Base-by-base conservation (phyloP, 2,888 invertebrate species). In the Eristalis pertinax region DNA sequence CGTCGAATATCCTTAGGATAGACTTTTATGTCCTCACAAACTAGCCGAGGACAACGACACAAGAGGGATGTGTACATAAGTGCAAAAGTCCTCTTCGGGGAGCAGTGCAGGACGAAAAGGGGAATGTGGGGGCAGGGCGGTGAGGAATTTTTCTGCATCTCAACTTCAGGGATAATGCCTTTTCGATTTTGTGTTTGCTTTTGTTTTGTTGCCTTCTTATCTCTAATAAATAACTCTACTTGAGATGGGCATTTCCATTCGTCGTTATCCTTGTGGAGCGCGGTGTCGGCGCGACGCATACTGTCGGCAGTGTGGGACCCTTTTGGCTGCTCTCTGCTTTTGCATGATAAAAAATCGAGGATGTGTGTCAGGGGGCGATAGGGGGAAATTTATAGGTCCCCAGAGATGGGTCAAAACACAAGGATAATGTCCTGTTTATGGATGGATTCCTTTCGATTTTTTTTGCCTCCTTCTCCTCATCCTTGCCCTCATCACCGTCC, bases 371-470 rank as follows among this genome's bases (percentile, higher is more conserved):
- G 69, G 41, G 58, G 72, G 73, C 64, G 80, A 80, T 91, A 91
- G 91, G 91, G 91, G 91, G 91, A 91, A 92, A 93, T 93, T 93
- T 93, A 93, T 92, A 91, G 92, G 91, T 92, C 93, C 92, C 93
- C 88, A 89, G 92, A 91, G 93, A 89, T 86, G 85, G 89, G 84
- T 89, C 89, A 89, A 84, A 89, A 88, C 84, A 85, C 89, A 88
- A 89, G 84, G 88, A 89, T 89, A 89, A 89, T 89, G 89, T 88
- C 84, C 88, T 89, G 88, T 89, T 89, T 89, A 89, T 88, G 85
- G 88, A 89, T 81, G 89, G 80, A 88, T 88, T 87, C 74, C 56
- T 62, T 77, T 88, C 69, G 82, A 58, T 72, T 60, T 83, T 77
- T 32, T 8, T 32, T n/a, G n/a, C n/a, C n/a, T n/a, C n/a, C 10